These are phyloP conservation scores for Danionella dracula DNA, from an alignment of 2,797 vertebrate species.

Conservation along the genomic window DNA sequence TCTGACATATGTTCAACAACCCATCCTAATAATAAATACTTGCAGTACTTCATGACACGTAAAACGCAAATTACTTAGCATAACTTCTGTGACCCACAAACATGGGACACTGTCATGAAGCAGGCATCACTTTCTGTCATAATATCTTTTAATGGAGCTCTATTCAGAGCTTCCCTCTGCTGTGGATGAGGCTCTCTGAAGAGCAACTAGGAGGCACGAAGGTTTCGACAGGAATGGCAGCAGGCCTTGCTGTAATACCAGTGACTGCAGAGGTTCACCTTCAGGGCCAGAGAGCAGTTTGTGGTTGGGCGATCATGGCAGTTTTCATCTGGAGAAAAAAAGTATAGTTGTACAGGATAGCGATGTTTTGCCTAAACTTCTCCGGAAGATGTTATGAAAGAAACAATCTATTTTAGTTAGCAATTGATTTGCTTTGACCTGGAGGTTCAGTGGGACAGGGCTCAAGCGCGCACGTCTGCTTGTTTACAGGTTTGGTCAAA, in stretches of 20 bases:
- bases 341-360: background rate
- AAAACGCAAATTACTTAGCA: conserved; percentile 72
- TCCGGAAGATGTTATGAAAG: too few species aligned
- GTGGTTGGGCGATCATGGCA: conserved; percentile 93
- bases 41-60: conserved; percentile 59
- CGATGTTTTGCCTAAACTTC: too few species aligned
- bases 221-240: conserved; percentile 85
- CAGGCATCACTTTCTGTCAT: conserved; percentile 36
- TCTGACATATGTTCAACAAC: conserved; percentile 47
- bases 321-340: conserved; percentile 78
- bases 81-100: conserved; percentile 36
- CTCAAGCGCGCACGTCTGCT: conserved; percentile 91
- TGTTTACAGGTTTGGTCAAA: conserved; percentile 85
- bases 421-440: too few species aligned
- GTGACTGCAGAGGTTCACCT: conserved; percentile 94
- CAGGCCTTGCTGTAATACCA: conserved; percentile 99
- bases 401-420: too few species aligned
- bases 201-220: conserved; percentile 56
- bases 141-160: too few species aligned
- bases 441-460: conserved; percentile 93
- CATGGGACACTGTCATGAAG: conserved; percentile 40
- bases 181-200: background rate
- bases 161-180: background rate
- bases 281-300: conserved; percentile 93
- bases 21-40: conserved; percentile 58